Evolutionary conservation across 2,113 vertebrate species (phyloP).

Genomic region (Columba janthina): DNA sequence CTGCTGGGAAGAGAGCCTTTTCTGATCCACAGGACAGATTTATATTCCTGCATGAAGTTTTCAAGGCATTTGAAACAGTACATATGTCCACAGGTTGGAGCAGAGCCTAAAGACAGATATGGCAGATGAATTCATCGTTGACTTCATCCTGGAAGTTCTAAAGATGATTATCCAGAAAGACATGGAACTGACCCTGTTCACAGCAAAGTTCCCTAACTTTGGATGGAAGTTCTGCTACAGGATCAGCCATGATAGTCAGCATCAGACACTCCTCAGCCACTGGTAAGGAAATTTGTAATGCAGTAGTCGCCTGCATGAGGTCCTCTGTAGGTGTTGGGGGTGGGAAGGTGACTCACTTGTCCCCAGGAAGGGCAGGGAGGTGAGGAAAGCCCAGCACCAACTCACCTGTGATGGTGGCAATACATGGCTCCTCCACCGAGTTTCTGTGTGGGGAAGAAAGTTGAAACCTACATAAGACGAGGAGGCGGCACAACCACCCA

Average conservation of each 20-base stretch:
- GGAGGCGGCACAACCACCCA: neutral
- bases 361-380: neutral
- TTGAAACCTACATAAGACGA: neutral
- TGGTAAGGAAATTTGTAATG: neutral
- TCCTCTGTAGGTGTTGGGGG: neutral
- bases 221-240: neutral
- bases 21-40: constrained; percentile 89
- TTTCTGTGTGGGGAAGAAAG: neutral
- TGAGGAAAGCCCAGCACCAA: neutral
- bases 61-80: constrained; percentile 89
- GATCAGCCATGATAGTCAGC: constrained; percentile 68
- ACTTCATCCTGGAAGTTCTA: constrained; percentile 85
- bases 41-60: constrained; percentile 89
- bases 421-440: neutral
- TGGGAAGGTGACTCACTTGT: fast-evolving
- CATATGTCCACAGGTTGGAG: constrained; percentile 87
- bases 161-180: constrained; percentile 77
- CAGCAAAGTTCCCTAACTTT: constrained; percentile 67
- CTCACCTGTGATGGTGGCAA: neutral
- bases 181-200: constrained; percentile 81
- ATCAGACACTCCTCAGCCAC: neutral
- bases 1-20: constrained; percentile 82
- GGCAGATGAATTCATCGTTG: constrained; percentile 86
- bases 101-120: constrained; percentile 91
- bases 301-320: neutral